Evolutionary conservation across 2,888 invertebrate species (phyloP), one percentile per base, ranked within the genome.

Genomic region (Cepaea hortensis): DNA sequence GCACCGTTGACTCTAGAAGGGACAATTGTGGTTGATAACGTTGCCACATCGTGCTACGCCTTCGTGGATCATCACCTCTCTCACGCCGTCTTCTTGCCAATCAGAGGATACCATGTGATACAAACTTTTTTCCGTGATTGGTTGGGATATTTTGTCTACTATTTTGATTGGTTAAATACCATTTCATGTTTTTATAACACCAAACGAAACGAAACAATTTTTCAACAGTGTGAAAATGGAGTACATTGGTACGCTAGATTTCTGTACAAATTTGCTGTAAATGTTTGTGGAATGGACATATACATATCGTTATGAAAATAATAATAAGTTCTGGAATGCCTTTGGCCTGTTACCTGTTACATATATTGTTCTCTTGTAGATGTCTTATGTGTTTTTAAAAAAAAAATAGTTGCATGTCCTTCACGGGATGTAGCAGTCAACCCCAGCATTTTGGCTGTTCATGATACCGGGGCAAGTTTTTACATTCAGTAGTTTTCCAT

Each of bases 21-120:
- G 11, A 98, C 97, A 55, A 95, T 99, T 73, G 96, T 99, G 77
- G 97, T 98, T 23, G 97, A 98, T 94, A 97, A 96, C 90, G 97
- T 98, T 20, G 96, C 97, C 23, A 98, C 97, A 61, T 98, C 98
- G 0, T 99, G 98, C 94, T 99, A 99, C 95, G 98, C 98, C n/a
- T 95, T 98, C 85, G 96, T 98, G 83, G 97, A 97, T 94, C 98
- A 98, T 93, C 94, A 95, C 61, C 93, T 98, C 88, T 98, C 98
- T 84, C 98, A 99, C 94, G 96, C 96, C 94, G 96, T 97, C 7
- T 97, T 98, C 95, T 96, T 97, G 75, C 98, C 99, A 0, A 95
- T 98, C 91, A 96, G 98, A 85, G 89, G 89, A 72, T 88, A 90
- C 80, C 90, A 93, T 90, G 90, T 89, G 88, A 88, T 92, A 87